Base-by-base conservation (phyloP, 2,113 vertebrate genomes). In the Poeciliopsis occidentalis region DNA sequence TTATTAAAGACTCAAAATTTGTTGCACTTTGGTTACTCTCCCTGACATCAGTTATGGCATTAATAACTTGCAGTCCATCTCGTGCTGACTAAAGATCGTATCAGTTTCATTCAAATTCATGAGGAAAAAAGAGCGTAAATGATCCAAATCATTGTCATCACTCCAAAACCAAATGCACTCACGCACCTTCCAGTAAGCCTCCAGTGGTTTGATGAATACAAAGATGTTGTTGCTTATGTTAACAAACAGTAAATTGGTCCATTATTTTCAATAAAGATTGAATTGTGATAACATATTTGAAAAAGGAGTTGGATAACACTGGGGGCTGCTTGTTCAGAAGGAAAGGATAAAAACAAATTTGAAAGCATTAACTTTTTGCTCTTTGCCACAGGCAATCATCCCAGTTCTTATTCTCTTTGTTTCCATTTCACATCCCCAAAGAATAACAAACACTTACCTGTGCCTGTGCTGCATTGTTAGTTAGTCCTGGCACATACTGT, bases 101-200 rank as follows among this genome's bases (percentile, higher is more conserved):
- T 94, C 92, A 15, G 63, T 64, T 85, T 89, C 87, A 91, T 93
- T 91, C 74, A 89, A 86, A 92, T 93, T 91, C 90, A 91, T 87
- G 82, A 89, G 86, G 29, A 79, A 87, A 73, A 84, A 83, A 81
- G 69, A 74, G 64, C 44, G 78, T 69, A 84, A 91, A 85, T 90
- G 90, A 92, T 86, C 89, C 91, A 73, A 37, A 88, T 90, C 88
- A 68, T 64, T 86, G 82, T 87, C 86, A 69, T 91, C 88, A 90
- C 82, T 90, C 77, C 79, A 81, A 61, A 85, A 92, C 92, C 91
- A 84, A 90, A 92, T 86, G 68, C 89, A 86, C 77, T 78, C 85
- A 84, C 71, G 81, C 80, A 79, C 71, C 80, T 85, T 90, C 85
- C 83, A 87, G 82, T 84, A 88, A 71, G 84, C 90, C 92, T 88